Evolutionary conservation across 2,888 invertebrate genomes (phyloP).

Genomic region (Strigamia maritima): DNA sequence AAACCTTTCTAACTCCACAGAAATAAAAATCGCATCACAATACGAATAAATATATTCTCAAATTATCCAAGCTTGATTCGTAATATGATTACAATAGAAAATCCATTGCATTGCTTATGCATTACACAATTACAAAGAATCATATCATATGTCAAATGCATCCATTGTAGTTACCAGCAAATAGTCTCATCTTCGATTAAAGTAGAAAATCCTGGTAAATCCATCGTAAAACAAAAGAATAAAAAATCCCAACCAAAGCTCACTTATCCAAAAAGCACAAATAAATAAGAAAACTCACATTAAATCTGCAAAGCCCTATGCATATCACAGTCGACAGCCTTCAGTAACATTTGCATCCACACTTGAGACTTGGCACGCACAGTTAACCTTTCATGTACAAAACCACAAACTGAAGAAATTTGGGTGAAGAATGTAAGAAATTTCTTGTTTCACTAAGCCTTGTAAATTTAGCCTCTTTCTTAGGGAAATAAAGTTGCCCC

Average conservation of each 20-base stretch:
- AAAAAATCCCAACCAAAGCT: background rate
- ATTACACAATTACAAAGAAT: no score
- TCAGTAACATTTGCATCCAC: conserved; percentile 9
- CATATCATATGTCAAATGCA: no score
- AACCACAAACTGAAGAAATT: background rate
- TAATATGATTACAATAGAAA: no score
- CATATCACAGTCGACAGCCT: background rate
- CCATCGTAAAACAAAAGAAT: no score
- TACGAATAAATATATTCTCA: background rate
- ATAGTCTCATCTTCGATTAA: no score
- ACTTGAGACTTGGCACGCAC: background rate
- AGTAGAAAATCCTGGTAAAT: no score
- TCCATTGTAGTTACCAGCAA: no score
- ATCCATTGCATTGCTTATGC: no score
- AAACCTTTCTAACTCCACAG: background rate
- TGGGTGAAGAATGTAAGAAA: background rate
- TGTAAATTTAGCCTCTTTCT: background rate
- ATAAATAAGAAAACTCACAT: background rate
- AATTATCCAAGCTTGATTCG: no score
- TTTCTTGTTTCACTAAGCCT: background rate
- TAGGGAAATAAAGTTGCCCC: conserved; percentile 2
- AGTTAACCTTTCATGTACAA: conserved; percentile 21
- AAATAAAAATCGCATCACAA: background rate
- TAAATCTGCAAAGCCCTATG: background rate
- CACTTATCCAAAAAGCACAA: background rate